These are phyloP conservation scores for Zaprionus ornatus DNA, from an alignment of 1,140 invertebrate species.

Conservation along the genomic window DNA sequence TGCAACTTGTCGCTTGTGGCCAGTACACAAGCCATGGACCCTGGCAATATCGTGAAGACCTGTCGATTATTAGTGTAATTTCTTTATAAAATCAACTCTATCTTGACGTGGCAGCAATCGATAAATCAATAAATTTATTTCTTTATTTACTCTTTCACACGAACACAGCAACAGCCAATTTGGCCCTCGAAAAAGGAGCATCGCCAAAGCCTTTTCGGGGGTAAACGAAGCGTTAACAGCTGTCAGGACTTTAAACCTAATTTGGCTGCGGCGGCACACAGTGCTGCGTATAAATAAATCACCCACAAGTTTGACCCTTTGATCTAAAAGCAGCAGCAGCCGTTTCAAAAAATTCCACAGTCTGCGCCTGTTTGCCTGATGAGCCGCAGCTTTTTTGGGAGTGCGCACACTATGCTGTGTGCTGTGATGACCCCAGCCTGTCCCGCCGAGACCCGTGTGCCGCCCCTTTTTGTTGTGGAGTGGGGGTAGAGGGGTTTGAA, in stretches of 20 bases:
- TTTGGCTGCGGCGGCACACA: slow-evolving; percentile 37
- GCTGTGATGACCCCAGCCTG: slow-evolving; percentile 7
- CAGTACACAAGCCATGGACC: not conserved
- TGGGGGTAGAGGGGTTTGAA: not conserved
- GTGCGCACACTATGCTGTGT: not conserved
- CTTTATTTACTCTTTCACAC: slow-evolving; percentile 26
- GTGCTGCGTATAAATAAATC: slow-evolving; percentile 52
- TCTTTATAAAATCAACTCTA: slow-evolving; percentile 11
- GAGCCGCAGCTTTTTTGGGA: slow-evolving; percentile 31
- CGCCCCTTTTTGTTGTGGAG: not conserved
- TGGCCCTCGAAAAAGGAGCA: not conserved
- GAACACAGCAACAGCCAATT: slow-evolving; percentile 6
- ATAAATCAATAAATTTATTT: slow-evolving; percentile 17
- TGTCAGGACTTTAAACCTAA: slow-evolving; percentile 50
- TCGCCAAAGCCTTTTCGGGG: slow-evolving; percentile 25
- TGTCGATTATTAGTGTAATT: not conserved
- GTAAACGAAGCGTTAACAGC: slow-evolving; percentile 56
- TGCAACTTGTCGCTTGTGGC: slow-evolving; percentile 19
- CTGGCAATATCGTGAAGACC: not conserved
- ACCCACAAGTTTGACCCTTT: slow-evolving; percentile 61
- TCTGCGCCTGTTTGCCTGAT: slow-evolving; percentile 35
- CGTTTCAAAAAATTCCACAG: slow-evolving; percentile 38
- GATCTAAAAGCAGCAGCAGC: slow-evolving; percentile 54
- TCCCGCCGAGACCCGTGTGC: slow-evolving; percentile 8
- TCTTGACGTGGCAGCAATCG: not conserved